Evolutionary conservation across 2,888 invertebrate species (phyloP), one percentile per base, ranked within the genome.

Genomic region (Megalurothrips usitatus): DNA sequence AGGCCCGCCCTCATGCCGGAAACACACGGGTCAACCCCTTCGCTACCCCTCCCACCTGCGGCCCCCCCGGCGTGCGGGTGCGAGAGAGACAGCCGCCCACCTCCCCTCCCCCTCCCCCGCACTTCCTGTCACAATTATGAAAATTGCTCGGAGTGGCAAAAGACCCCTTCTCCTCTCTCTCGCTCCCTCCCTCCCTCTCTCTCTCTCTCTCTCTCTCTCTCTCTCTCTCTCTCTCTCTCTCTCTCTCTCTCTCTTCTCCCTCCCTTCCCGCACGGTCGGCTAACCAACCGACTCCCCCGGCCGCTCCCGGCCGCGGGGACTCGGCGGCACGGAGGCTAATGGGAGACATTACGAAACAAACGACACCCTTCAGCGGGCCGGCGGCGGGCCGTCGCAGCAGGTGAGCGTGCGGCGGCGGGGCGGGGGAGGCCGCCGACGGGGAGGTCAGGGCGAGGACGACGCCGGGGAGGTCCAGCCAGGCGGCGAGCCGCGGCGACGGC

Each of bases 41-140:
- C 52, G 14, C 10, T 10, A 4, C 23, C 68, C 68, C 68, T 23
- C 23, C 68, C 68, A 23, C 68, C 14, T 19, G 52, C 17, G 14
- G 19, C 58, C 14, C 58, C 14, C 17, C 58, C 58, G 58, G 6
- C 58, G 52, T 9, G 52, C 52, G 14, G 14, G 52, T 19, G 52
- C 58, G 19, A 58, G 19, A 17, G 58, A 19, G 58, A 58, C 68
- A 23, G 10, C 11, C 9, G 12, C 11, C 8, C 8, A 23, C 23
- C 68, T 26, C 8, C 68, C 23, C 68, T 26, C 12, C 10, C 68
- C 10, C 68, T 75, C 68, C 68, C 68, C 26, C 68, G 23, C 23
- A 75, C 68, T 75, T 75, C 68, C 68, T 75, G 68, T 75, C 68
- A 75, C 68, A 75, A 75, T 75, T 75, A 75, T 75, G 68, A 75